Base-by-base conservation (phyloP, 2,888 invertebrate genomes). In the Apodemia zela region DNA sequence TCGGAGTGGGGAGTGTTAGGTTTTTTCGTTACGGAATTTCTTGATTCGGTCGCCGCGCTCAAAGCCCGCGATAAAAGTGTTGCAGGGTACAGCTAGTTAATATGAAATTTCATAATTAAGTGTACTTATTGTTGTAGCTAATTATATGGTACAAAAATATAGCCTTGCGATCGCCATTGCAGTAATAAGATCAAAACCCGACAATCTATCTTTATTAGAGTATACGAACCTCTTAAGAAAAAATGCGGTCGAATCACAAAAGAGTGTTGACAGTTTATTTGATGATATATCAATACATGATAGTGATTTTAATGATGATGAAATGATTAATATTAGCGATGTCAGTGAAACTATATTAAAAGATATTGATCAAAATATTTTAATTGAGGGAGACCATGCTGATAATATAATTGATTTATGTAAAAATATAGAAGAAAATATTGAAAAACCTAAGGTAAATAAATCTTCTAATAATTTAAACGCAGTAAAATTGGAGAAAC, bases 111-210 rank as follows among this genome's bases (percentile, higher is more conserved):
- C n/a, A n/a, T n/a, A n/a, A n/a, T n/a, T n/a, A n/a, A n/a, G n/a
- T n/a, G n/a, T n/a, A n/a, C n/a, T n/a, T n/a, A n/a, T n/a, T n/a
- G n/a, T n/a, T n/a, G n/a, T n/a, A 69, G 71, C 25, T 57, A 59
- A 65, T 29, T 57, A 70, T 61, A 66, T 70, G 47, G 8, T 68
- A 33, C 66, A 68, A 63, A 72, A 72, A 61, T 67, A 67, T 45
- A 64, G 66, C 8, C 60, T 70, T 58, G 71, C 70, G 15, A 57
- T 70, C 6, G 68, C 70, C 17, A 42, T 72, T 15, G 68, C 68
- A 2, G 61, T 72, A n/a, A 64, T 72, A 17, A 66, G 62, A 54
- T 68, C 47, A 7, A 72, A 68, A 59, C 71, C 71, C 58, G 13
- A 49, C n/a, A 60, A 63, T 61, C 49, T 63, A n/a, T 62, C 64